Evolutionary conservation across 2,113 vertebrate genomes (phyloP), one percentile per base, ranked within the genome.

Genomic region (Centropus unirufus): DNA sequence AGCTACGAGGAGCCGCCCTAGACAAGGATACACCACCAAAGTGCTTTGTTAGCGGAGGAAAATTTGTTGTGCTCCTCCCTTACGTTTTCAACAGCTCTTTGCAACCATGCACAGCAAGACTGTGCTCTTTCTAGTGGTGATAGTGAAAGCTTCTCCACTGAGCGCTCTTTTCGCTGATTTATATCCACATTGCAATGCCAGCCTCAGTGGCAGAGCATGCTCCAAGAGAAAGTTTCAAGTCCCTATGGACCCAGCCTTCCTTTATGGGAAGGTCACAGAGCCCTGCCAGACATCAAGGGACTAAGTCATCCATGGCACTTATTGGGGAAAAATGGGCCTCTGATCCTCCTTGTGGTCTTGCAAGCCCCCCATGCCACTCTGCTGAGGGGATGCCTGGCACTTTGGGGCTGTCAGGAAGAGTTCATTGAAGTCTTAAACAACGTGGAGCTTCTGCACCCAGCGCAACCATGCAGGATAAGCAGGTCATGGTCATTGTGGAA

Each of bases 271-370:
- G 6, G 30, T 75, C 79, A 27, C 39, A 20, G 19, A 63, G 21
- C 55, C 30, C 84, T 54, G 49, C 14, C 55, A 27, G 58, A 70
- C 36, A 44, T 69, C 12, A 8, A 42, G 57, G 51, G 51, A 18
- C 40, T 0, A 1, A 27, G 14, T 16, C 12, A 16, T 7, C 11
- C 3, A 1, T 10, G n/a, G 8, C 32, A 24, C 0, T 0, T 27
- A 26, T 5, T 0, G 4, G 9, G 9, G 46, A 90, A 75, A 72
- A 34, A 36, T 0, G 3, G 36, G 16, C 8, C 30, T 64, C 12
- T 51, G 7, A 15, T 30, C 12, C 64, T n/a, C 23, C 34, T 11
- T 26, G 34, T 59, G 27, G 9, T 26, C 52, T 39, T 68, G 62
- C n/a, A 72, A 44, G 14, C 44, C 44, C 44, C 44, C 44, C 44